Conservation (phyloP, 2,797 vertebrate species). For the Poeciliopsis infans region DNA sequence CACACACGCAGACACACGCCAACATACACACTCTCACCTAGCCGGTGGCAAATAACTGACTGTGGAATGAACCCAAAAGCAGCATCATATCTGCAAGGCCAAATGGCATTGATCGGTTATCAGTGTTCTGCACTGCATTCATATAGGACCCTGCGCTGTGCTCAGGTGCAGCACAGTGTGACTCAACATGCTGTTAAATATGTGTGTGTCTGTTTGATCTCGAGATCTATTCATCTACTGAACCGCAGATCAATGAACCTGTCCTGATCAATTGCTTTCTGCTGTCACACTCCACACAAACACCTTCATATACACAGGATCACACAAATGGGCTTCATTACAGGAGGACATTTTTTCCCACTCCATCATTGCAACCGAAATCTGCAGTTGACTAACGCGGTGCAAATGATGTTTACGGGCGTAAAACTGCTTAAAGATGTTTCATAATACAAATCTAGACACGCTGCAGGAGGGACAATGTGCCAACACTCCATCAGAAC, state of each 20-base stretch:
- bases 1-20: slow-evolving; percentile 15
- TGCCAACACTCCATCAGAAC: neutral
- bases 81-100: slow-evolving; percentile 53
- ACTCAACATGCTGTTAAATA: slow-evolving; percentile 8
- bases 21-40: slow-evolving; percentile 51
- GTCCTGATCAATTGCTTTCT: slow-evolving; percentile 34
- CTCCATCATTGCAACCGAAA: neutral
- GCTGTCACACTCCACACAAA: slow-evolving; percentile 4
- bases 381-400: neutral
- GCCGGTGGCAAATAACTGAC: slow-evolving; percentile 67
- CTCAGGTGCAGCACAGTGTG: slow-evolving; percentile 27
- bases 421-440: neutral
- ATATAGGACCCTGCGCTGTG: slow-evolving; percentile 34
- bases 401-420: neutral
- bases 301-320: slow-evolving; percentile 9
- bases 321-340: neutral
- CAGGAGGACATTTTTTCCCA: neutral
- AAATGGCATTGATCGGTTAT: slow-evolving; percentile 62
- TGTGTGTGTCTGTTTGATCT: slow-evolving; percentile 29
- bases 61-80: slow-evolving; percentile 51
- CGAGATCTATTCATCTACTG: neutral
- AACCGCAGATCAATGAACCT: slow-evolving; percentile 43
- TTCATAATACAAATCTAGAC: neutral
- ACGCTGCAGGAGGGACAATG: neutral
- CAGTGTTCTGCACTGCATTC: slow-evolving; percentile 48